Conservation (phyloP, 2,797 vertebrate species). For the Darevskia nairensis region DNA sequence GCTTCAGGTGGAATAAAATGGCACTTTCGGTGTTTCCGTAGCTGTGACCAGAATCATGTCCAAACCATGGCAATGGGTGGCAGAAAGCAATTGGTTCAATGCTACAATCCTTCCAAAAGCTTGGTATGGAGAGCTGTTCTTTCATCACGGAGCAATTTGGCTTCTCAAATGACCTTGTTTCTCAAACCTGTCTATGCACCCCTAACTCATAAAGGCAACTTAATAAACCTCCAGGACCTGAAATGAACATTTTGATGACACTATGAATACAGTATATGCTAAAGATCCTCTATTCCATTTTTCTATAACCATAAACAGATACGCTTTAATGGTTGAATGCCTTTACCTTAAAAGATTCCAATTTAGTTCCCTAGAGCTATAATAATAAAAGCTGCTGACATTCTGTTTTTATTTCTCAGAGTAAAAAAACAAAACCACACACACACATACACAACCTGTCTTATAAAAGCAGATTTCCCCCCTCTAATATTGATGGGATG, state of each 20-base stretch:
- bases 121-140: background rate
- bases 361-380: slow-evolving; percentile 73
- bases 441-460: slow-evolving; percentile 19
- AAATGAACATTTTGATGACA: slow-evolving; percentile 74
- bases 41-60: slow-evolving; percentile 41
- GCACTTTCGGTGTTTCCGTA: slow-evolving; percentile 40
- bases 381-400: slow-evolving; percentile 77
- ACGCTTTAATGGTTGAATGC: slow-evolving; percentile 75
- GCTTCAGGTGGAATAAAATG: slow-evolving; percentile 45
- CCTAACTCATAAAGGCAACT: slow-evolving; percentile 66
- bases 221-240: slow-evolving; percentile 71
- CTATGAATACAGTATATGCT: slow-evolving; percentile 70
- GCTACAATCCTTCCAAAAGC: slow-evolving; percentile 42
- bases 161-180: slow-evolving; percentile 65
- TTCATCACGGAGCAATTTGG: slow-evolving; percentile 29
- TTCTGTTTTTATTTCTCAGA: slow-evolving; percentile 70
- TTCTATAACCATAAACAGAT: slow-evolving; percentile 77
- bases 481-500: slow-evolving; percentile 40
- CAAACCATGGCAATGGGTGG: slow-evolving; percentile 38
- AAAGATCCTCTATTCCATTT: slow-evolving; percentile 72
- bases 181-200: slow-evolving; percentile 52
- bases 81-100: slow-evolving; percentile 47
- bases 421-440: slow-evolving; percentile 19
- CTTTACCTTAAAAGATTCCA: slow-evolving; percentile 78
- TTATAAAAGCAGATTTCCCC: slow-evolving; percentile 33